Conservation (phyloP, 2,888 invertebrate species). For the Caenorhabditis imperialis region DNA sequence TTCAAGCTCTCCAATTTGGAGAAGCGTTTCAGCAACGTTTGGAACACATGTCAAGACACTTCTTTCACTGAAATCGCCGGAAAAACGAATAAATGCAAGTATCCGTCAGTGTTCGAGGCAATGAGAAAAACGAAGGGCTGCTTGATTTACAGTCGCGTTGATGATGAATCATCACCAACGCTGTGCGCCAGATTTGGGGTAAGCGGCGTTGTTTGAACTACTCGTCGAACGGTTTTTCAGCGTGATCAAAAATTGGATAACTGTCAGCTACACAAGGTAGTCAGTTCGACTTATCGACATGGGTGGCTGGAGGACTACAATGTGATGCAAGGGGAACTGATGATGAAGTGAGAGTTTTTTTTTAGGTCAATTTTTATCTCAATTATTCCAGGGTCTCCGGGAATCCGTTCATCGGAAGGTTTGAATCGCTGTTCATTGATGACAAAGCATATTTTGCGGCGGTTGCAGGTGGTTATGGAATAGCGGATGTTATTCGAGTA, state of each 20-base stretch:
- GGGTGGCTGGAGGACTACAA: constrained; percentile 74
- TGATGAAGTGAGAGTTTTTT: constrained; percentile 45
- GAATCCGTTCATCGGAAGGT: background rate
- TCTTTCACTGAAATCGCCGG: constrained; percentile 21
- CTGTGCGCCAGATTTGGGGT: constrained; percentile 46
- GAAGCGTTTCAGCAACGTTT: constrained; percentile 40
- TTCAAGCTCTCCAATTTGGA: constrained; percentile 50
- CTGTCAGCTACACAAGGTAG: constrained; percentile 61
- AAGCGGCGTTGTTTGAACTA: too few species aligned
- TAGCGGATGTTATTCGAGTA: constrained; percentile 25
- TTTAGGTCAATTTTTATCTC: constrained; percentile 1
- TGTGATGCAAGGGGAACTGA: constrained; percentile 60
- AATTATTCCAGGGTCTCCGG: constrained; percentile 35
- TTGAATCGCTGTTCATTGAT: constrained; percentile 23
- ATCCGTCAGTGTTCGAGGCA: constrained; percentile 21
- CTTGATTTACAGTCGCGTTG: constrained; percentile 31
- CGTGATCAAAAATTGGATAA: constrained; percentile 51
- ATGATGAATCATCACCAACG: constrained; percentile 22
- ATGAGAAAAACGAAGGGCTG: constrained; percentile 37
- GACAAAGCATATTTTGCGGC: constrained; percentile 32
- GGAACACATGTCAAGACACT: constrained; percentile 54
- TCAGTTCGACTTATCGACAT: constrained; percentile 56
- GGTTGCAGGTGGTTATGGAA: constrained; percentile 8
- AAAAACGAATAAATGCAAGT: constrained; percentile 17
- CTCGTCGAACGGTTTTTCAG: constrained; percentile 26